Base-by-base conservation (phyloP, 1,140 invertebrate genomes). In the Sinella curviseta region DNA sequence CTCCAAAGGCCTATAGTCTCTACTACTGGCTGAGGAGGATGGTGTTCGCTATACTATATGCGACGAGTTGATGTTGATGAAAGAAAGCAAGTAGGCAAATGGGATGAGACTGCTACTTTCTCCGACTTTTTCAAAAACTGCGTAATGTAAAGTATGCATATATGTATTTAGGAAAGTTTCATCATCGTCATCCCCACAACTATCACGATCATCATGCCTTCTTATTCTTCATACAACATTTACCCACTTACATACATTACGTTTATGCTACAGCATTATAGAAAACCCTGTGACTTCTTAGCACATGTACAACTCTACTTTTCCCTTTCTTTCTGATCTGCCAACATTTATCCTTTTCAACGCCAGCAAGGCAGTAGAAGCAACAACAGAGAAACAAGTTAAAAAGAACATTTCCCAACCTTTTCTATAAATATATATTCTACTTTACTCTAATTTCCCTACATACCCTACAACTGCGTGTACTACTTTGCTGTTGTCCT, bases 231-330 rank as follows among this genome's bases (percentile, higher is more conserved):
- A 33, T 70, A 70, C 26, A 33, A 30, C n/a, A 33, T 70, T 70
- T 70, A 70, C 65, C 65, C 12, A 70, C 28, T 70, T 70, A 70
- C 65, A 24, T 26, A 8, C 57, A 65, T 26, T 65, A 65, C 57
- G 39, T 48, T 65, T 26, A 16, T 48, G 39, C 39, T 48, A 8
- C 39, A 48, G 39, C 39, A 12, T 48, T 48, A n/a, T n/a, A n/a
- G n/a, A n/a, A n/a, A n/a, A n/a, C n/a, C n/a, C n/a, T n/a, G n/a
- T n/a, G n/a, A n/a, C n/a, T n/a, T n/a, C n/a, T n/a, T n/a, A n/a
- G n/a, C n/a, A n/a, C n/a, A n/a, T n/a, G n/a, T 48, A 17, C 39
- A 4, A 48, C 39, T 8, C 39, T 48, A 8, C 57, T 17, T 26
- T 26, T 26, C 3, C 57, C 24, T 60, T 60, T 60, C 12, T n/a